These are phyloP conservation scores for Knipowitschia caucasica DNA, from an alignment of 2,797 vertebrate species.

Conservation along the genomic window DNA sequence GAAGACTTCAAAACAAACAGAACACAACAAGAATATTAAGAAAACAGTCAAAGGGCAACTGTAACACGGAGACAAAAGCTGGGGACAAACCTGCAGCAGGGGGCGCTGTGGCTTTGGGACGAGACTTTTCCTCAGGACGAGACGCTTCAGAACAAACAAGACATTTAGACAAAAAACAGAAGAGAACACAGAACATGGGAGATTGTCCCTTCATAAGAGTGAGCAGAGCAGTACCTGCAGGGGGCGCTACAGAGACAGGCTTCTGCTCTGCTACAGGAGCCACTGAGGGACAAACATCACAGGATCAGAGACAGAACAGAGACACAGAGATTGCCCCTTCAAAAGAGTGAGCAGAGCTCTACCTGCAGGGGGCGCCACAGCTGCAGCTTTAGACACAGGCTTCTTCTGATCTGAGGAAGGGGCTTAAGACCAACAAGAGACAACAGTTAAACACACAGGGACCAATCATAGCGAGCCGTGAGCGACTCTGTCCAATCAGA, in stretches of 20 bases:
- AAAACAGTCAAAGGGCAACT: neutral
- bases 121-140: slow-evolving; percentile 35
- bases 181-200: neutral
- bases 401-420: slow-evolving; percentile 57
- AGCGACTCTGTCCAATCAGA: neutral
- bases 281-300: slow-evolving; percentile 53
- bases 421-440: slow-evolving; percentile 51
- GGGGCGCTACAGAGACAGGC: slow-evolving; percentile 53
- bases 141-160: slow-evolving; percentile 37
- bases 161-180: neutral
- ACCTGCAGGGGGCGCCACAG: neutral
- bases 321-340: slow-evolving; percentile 30
- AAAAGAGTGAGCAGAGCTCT: neutral
- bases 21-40: neutral
- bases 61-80: slow-evolving; percentile 5
- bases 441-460: slow-evolving; percentile 37
- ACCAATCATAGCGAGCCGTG: neutral
- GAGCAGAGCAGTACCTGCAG: slow-evolving; percentile 31
- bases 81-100: too few species aligned
- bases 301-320: too few species aligned
- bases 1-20: neutral
- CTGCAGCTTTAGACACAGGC: neutral
- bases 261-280: slow-evolving; percentile 49
- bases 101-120: slow-evolving; percentile 21
- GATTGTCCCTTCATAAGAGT: too few species aligned